Conservation (phyloP, 2,888 invertebrate species). For the Agriopis leucophaearia region DNA sequence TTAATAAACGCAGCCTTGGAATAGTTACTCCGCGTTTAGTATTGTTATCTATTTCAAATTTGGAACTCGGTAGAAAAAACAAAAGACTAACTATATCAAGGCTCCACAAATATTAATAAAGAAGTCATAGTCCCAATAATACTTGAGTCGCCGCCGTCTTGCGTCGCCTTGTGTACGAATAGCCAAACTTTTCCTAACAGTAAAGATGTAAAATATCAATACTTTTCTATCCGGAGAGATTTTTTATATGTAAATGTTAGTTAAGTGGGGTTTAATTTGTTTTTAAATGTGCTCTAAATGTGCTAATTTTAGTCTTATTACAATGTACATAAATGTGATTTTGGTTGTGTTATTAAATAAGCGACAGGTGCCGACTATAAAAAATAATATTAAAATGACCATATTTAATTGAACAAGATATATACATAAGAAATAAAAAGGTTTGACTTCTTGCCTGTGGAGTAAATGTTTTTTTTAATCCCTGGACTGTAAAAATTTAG, state of each 20-base stretch:
- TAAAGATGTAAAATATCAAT: not conserved
- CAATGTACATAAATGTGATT: constrained; percentile 35
- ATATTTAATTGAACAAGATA: no score
- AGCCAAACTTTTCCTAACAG: not conserved
- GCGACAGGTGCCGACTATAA: constrained; percentile 9
- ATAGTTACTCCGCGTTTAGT: no score
- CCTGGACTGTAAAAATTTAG: not conserved
- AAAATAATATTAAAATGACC: no score
- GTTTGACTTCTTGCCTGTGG: no score
- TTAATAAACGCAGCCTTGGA: no score
- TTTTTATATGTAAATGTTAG: constrained; percentile 30
- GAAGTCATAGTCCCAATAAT: not conserved
- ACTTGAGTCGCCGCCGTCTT: not conserved
- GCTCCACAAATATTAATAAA: no score
- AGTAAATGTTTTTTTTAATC: not conserved
- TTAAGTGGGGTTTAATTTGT: constrained; percentile 28
- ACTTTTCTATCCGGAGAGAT: constrained; percentile 42
- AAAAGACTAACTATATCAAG: no score
- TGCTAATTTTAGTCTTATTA: constrained; percentile 52
- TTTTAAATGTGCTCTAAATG: constrained; percentile 39
- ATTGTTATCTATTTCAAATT: no score
- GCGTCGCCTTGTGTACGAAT: not conserved
- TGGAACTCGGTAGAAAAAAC: no score
- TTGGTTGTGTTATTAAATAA: constrained; percentile 46
- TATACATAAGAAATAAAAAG: no score